Percentiles rank a stretch among this genome's conserved stretches.
These are phyloP conservation scores for Trinectes maculatus DNA, from an alignment of 2,113 vertebrate species.

Conservation along the genomic window DNA sequence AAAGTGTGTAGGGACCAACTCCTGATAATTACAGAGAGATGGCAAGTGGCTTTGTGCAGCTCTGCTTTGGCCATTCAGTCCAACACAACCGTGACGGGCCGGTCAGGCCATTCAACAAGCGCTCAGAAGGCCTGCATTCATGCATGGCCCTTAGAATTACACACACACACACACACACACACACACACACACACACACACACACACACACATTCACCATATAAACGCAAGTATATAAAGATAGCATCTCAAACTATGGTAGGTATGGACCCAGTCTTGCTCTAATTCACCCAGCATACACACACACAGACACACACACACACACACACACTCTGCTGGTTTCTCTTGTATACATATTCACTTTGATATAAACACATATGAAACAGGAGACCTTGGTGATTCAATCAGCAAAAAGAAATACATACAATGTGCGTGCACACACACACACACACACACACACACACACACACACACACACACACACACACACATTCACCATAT, in stretches of 20 bases:
- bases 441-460: constrained; percentile 7
- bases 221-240: constrained; percentile 34
- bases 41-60: constrained; percentile 47
- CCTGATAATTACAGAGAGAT: constrained; percentile 55
- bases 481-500: constrained; percentile 7
- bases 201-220: constrained; percentile 11
- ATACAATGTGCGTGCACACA: neutral
- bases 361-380: constrained; percentile 57
- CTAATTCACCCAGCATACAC: constrained; percentile 23
- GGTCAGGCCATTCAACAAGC: constrained; percentile 33
- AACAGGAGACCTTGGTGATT: constrained; percentile 61
- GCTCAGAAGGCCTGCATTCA: constrained; percentile 59
- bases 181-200: constrained; percentile 27
- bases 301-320: constrained; percentile 24
- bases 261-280: constrained; percentile 38
- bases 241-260: constrained; percentile 46
- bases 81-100: constrained; percentile 58
- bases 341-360: constrained; percentile 41
- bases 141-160: constrained; percentile 42
- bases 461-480: constrained; percentile 31
- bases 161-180: constrained; percentile 34
- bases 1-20: constrained; percentile 11
- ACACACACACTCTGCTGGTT: constrained; percentile 27
- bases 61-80: constrained; percentile 47
- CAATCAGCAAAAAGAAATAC: constrained; percentile 42